Evolutionary conservation across 2,113 vertebrate genomes (phyloP), one percentile per base, ranked within the genome.

Genomic region (Lepisosteus osseus): DNA sequence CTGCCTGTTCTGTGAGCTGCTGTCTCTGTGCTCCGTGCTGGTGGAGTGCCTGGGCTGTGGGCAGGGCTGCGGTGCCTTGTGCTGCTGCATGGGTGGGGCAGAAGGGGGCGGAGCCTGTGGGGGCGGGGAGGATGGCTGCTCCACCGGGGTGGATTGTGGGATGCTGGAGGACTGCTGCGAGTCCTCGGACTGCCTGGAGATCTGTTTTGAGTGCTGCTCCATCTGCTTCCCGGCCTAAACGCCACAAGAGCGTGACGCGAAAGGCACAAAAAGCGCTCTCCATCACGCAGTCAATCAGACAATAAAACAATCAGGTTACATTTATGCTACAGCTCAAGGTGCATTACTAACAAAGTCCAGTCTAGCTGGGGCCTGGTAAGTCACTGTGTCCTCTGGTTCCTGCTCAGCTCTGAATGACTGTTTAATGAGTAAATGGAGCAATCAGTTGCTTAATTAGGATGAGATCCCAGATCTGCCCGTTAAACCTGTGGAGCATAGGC

Each of bases 121-220:
- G 74, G 64, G 88, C 15, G 65, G 79, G 0, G 87, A 88, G 73
- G 87, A 85, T 17, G 75, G 82, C 1, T 90, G 87, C 65, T 75
- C 84, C 7, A 82, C 84, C 4, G 41, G 81, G 65, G 59, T 87
- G 79, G 87, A 91, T 56, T 94, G 92, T 61, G 85, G 87, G 73
- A 81, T 92, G 45, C 4, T 92, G 73, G 88, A 91, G 77, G 88
- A 89, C 68, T 93, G 91, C 80, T 93, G 92, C 6, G 76, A 84
- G 54, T 92, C 93, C 0, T 80, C 91, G 0, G 91, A 93, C 82
- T 94, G 91, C 56, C 70, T 94, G 77, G 92, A 94, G 80, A 80
- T 93, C 72, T 94, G 91, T 63, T 73, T 92, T 73, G 93, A 94
- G 67, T 93, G 92, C 74, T 93, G 93, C 72, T 88, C 92, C 43